These are phyloP conservation scores for Lytechinus variegatus DNA, from an alignment of 35 echinoderm and acorn worm species.

Conservation along the genomic window DNA sequence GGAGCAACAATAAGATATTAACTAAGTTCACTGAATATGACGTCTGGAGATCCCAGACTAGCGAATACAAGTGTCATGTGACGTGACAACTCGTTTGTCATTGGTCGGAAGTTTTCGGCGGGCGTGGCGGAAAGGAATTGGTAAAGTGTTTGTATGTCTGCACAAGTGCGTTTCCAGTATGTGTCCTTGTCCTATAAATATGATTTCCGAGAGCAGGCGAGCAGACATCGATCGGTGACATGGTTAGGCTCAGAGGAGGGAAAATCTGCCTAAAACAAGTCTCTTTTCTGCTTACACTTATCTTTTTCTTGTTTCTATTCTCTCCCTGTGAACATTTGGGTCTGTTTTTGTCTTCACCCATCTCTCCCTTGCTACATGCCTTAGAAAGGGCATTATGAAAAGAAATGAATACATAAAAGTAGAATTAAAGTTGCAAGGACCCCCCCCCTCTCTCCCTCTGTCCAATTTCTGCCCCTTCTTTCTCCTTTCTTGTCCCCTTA, in stretches of 20 bases:
- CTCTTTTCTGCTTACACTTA: neutral
- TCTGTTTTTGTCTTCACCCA: neutral
- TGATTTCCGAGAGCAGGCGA: conserved; percentile 6
- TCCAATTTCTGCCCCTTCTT: neutral
- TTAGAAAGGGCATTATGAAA: no score
- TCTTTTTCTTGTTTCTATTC: neutral
- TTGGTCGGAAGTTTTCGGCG: conserved; percentile 43
- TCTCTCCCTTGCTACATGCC: neutral
- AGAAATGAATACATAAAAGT: no score
- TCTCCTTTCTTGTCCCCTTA: neutral
- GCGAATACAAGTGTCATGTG: neutral
- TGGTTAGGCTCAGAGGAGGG: neutral
- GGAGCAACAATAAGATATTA: neutral
- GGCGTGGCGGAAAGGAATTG: conserved; percentile 43
- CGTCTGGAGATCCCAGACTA: neutral
- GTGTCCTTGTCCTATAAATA: conserved; percentile 14
- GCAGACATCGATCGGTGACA: neutral
- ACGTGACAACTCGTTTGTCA: conserved; percentile 32
- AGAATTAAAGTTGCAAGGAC: neutral
- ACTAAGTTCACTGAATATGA: neutral
- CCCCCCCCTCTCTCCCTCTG: neutral
- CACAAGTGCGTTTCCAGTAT: conserved; percentile 37
- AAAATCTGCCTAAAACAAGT: neutral
- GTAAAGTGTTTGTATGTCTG: conserved; percentile 45
- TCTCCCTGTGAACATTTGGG: neutral